phyloP scores from a whole-genome alignment of 2,113 vertebrate species.

The Riparia riparia region DNA sequence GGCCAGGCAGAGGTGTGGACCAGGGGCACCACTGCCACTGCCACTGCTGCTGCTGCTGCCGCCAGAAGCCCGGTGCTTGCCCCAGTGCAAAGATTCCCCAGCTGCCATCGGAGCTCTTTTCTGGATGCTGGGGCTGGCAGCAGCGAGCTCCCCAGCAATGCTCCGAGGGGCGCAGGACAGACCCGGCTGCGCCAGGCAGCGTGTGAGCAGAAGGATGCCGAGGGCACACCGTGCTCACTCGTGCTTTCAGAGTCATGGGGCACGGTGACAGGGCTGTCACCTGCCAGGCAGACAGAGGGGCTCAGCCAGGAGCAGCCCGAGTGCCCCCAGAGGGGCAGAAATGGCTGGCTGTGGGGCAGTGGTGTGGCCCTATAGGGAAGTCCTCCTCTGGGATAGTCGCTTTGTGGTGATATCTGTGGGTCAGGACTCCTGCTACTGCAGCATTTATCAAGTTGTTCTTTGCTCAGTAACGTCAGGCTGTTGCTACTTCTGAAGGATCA shows the following conservation, averaged over 20 bases:
- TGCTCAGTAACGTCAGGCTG: not conserved
- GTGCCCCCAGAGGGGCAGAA: not conserved
- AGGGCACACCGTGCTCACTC: not conserved
- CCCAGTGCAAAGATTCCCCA: not conserved
- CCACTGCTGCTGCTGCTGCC: not conserved
- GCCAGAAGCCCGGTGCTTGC: not conserved
- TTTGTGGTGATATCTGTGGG: fast-evolving
- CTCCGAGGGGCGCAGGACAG: not conserved
- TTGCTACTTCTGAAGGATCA: not conserved
- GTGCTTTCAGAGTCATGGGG: fast-evolving
- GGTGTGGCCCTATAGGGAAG: not conserved
- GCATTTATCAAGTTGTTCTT: not conserved
- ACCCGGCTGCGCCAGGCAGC: not conserved
- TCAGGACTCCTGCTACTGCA: not conserved
- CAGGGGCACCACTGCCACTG: not conserved
- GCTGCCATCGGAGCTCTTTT: not conserved
- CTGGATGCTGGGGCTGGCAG: not conserved
- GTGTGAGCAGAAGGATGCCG: not conserved
- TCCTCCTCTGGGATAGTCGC: not conserved
- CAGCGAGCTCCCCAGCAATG: not conserved
- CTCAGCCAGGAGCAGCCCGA: not conserved
- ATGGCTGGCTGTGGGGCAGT: not conserved
- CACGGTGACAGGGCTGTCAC: fast-evolving
- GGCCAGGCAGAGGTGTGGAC: constrained; percentile 47
- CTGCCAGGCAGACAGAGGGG: not conserved